Base-by-base conservation (phyloP, 2,888 invertebrate genomes). In the Neoscelio sp. region DNA sequence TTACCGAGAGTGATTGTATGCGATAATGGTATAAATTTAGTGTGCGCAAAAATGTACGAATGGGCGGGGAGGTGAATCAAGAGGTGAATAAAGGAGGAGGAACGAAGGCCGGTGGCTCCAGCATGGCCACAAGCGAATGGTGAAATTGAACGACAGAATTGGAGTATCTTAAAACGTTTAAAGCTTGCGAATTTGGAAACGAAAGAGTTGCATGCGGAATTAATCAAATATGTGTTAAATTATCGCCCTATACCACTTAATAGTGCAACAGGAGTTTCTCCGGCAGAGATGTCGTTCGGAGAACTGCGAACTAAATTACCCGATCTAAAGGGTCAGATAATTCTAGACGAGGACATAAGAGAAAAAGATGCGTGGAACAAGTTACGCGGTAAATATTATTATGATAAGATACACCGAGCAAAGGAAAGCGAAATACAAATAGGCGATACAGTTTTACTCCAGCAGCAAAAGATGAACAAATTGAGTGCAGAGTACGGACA, bases 1-100 rank as follows among this genome's bases (percentile, higher is more conserved):
- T 28, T 80, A 8, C 85, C 85, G 0, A 28, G 50, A 0, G 46
- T 48, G 10, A 52, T 84, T 4, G 42, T 75, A 13, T 65, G 71
- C 33, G 85, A 85, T 52, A 86, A 85, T 62, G 84, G 82, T 28
- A 20, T 46, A n/a, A 46, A 56, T 8, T 28, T 68, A 4, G 56
- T 23, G 7, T 26, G n/a, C 28, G 12, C n/a, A 2, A 35, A 26
- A 35, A 23, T 84, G 30, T 42, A 79, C 48, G 12, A 48, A 1
- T 84, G 81, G 65, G 82, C 80, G 8, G 15, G n/a, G n/a, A n/a
- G n/a, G n/a, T n/a, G n/a, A n/a, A n/a, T n/a, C n/a, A n/a, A n/a
- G n/a, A n/a, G n/a, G n/a, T n/a, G n/a, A n/a, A n/a, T n/a, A n/a
- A n/a, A n/a, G n/a, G n/a, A n/a, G n/a, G n/a, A n/a, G n/a, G n/a